phyloP scores from a whole-genome alignment of 1,140 invertebrate genomes.

The Meteorus sp. region DNA sequence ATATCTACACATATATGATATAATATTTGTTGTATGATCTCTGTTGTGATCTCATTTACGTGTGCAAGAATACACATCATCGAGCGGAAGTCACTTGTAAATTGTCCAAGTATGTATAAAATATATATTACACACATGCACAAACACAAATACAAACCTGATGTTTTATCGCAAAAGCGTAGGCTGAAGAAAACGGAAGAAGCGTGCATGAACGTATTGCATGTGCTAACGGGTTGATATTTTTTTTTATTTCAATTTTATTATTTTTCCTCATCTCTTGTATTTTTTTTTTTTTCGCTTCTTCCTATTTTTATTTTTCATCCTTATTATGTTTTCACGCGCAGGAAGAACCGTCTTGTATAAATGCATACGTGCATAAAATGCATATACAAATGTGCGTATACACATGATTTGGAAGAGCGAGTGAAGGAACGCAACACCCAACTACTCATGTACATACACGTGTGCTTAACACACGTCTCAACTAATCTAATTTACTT shows the following conservation, averaged over 20 bases:
- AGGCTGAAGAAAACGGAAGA: constrained; percentile 2
- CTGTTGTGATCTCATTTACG: constrained; percentile 1
- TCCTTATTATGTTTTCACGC: too few species aligned
- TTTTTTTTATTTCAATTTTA: too few species aligned
- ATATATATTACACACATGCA: too few species aligned
- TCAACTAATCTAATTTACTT: constrained; percentile 46
- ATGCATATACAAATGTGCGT: not conserved
- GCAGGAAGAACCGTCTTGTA: constrained; percentile 40
- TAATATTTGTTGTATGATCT: constrained; percentile 4
- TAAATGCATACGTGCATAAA: constrained; percentile 4
- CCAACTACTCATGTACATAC: constrained; percentile 8
- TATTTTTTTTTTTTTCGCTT: too few species aligned
- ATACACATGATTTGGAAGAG: constrained; percentile 10
- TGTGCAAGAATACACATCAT: not conserved
- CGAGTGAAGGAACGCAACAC: constrained; percentile 7
- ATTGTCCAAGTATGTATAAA: constrained; percentile 29
- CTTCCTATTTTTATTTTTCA: too few species aligned
- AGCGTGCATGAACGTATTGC: constrained; percentile 20
- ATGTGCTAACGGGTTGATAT: constrained; percentile 32
- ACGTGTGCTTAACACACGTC: constrained; percentile 38
- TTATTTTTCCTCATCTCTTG: too few species aligned
- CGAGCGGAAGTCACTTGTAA: constrained; percentile 41
- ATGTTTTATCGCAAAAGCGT: constrained; percentile 24
- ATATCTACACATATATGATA: too few species aligned
- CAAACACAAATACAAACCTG: too few species aligned